Evolutionary conservation across 1,140 invertebrate genomes (phyloP).

Genomic region (Cryptotermes secundus): DNA sequence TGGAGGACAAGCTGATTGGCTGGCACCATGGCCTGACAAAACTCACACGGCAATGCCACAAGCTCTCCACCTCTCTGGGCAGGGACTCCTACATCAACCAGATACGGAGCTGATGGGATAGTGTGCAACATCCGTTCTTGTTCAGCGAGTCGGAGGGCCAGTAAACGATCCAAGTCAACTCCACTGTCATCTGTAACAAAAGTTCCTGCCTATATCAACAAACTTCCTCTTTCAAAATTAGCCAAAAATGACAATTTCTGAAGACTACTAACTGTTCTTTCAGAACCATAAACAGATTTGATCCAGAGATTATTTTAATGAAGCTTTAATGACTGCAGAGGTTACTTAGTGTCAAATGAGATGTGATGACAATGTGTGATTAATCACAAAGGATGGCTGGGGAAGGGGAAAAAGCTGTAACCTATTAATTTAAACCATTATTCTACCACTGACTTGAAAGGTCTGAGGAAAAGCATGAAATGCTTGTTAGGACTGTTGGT

Average conservation of each 20-base stretch:
- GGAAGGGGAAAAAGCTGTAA: too few relatives aligned
- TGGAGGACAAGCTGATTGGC: conserved; percentile 31
- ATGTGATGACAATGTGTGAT: too few relatives aligned
- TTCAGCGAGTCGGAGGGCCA: conserved; percentile 16
- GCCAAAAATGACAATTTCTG: not conserved
- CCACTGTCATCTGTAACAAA: not conserved
- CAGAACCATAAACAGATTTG: too few relatives aligned
- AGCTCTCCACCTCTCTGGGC: conserved; percentile 20
- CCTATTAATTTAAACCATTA: too few relatives aligned
- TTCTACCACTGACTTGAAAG: too few relatives aligned
- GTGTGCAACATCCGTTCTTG: not conserved
- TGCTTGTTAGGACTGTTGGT: too few relatives aligned
- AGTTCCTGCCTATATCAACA: not conserved
- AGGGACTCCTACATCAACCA: not conserved
- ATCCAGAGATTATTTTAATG: too few relatives aligned
- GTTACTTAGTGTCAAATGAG: too few relatives aligned
- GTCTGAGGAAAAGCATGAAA: too few relatives aligned
- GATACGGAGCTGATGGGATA: not conserved
- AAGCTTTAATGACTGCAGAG: too few relatives aligned
- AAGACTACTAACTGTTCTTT: too few relatives aligned
- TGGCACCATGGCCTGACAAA: conserved; percentile 32
- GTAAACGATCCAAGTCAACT: conserved; percentile 31
- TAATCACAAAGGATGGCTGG: too few relatives aligned
- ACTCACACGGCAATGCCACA: conserved; percentile 31
- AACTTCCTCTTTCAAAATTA: not conserved